Percentiles rank a stretch among this genome's conserved stretches.
phyloP scores from a whole-genome alignment of 1,140 invertebrate genomes.

The Musca vetustissima region DNA sequence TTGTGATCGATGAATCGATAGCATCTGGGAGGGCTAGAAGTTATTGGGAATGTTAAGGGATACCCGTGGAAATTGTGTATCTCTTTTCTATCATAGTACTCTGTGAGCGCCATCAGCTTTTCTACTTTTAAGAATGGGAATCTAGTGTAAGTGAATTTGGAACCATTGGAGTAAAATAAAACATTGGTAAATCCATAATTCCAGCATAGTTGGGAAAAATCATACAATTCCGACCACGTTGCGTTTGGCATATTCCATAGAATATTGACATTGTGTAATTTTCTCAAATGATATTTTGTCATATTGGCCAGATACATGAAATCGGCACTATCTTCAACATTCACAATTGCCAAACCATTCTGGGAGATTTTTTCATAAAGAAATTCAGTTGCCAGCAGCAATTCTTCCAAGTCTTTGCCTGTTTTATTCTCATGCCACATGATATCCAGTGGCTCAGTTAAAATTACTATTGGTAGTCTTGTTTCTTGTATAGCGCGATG shows the following conservation, averaged over 20 bases:
- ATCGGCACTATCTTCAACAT: background rate
- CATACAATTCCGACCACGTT: background rate
- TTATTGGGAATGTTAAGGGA: slow-evolving; percentile 6
- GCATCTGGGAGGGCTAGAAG: slow-evolving; percentile 8
- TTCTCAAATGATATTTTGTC: background rate
- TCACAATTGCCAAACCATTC: background rate
- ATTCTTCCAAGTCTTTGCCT: background rate
- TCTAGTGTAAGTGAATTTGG: background rate
- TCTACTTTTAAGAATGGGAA: slow-evolving; percentile 2
- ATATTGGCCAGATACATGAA: background rate
- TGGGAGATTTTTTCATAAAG: background rate
- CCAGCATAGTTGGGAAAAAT: slow-evolving; percentile 1
- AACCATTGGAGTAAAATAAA: background rate
- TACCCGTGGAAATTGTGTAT: background rate
- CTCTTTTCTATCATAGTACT: background rate
- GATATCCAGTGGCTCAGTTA: background rate
- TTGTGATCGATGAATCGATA: background rate
- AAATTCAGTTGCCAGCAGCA: background rate
- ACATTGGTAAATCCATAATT: background rate
- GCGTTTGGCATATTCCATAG: background rate
- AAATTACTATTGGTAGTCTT: background rate
- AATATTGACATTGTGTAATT: background rate
- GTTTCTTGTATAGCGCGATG: background rate
- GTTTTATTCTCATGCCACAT: background rate
- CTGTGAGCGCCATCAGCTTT: background rate